phyloP scores from a whole-genome alignment of 37 sponge, comb jelly and placozoan genomes.

The Beroe ovata region DNA sequence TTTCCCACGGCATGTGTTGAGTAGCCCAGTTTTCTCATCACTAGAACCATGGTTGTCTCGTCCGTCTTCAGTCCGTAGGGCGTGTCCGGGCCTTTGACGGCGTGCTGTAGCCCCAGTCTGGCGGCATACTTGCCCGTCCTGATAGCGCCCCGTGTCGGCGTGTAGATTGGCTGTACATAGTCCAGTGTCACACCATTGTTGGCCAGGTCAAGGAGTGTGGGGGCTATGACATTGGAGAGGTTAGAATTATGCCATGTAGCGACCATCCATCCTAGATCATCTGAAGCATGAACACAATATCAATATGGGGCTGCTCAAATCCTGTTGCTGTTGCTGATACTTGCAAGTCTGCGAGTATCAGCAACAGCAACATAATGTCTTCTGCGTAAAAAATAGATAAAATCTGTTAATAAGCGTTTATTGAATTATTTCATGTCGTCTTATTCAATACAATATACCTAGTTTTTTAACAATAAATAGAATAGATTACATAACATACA shows the following conservation, averaged over 20 bases:
- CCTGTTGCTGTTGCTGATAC: no score
- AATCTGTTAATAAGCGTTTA: no score
- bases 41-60: not conserved
- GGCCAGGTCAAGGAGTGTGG: slow-evolving; percentile 4
- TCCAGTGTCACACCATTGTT: not conserved
- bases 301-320: no score
- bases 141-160: slow-evolving; percentile 39
- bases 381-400: no score
- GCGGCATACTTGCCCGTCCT: slow-evolving; percentile 36
- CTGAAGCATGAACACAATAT: no score
- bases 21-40: slow-evolving; percentile 30
- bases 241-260: slow-evolving; percentile 12
- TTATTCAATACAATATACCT: no score
- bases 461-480: no score
- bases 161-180: slow-evolving; percentile 57
- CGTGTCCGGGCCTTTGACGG: slow-evolving; percentile 32
- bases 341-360: no score
- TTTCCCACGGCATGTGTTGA: slow-evolving; percentile 15
- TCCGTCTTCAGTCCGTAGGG: slow-evolving; percentile 18
- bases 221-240: not conserved
- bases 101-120: slow-evolving; percentile 45
- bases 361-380: no score
- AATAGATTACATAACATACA: no score
- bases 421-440: no score
- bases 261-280: slow-evolving; percentile 27